A percentile compares a stretch with the other conserved stretches of the same genome.
Evolutionary conservation across 1,140 invertebrate genomes (phyloP).

Genomic region (Apolygus lucorum): DNA sequence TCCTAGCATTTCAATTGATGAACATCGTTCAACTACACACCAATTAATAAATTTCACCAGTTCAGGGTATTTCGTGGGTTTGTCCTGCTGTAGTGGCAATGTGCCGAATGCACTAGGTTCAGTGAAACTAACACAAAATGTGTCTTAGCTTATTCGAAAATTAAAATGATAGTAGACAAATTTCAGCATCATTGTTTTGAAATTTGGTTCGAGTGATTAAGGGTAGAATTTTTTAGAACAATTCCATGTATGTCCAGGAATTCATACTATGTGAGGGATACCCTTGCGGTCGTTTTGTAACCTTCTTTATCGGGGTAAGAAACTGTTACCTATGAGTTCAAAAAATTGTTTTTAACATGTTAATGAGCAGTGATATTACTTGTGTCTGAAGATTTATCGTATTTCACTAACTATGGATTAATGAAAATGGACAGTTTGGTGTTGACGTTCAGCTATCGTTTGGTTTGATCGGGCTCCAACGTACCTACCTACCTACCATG

Average conservation of each 20-base stretch:
- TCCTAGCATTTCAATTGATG: no score
- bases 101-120: slow-evolving; percentile 1
- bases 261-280: slow-evolving; percentile 3
- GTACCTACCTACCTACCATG: no score
- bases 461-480: no score
- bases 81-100: not conserved
- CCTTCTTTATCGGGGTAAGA: slow-evolving; percentile 4
- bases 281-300: slow-evolving; percentile 12
- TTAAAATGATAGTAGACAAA: not conserved
- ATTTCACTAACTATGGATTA: no score
- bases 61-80: not conserved
- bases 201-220: not conserved
- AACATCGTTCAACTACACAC: no score
- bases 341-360: not conserved
- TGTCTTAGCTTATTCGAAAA: not conserved
- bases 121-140: not conserved
- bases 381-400: not conserved
- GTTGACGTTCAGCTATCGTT: no score
- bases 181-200: not conserved
- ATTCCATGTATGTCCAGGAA: not conserved
- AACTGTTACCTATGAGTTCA: slow-evolving; percentile 8
- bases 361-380: not conserved
- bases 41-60: no score
- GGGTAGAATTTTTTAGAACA: not conserved
- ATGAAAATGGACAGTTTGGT: no score